phyloP scores from a whole-genome alignment of 2,113 vertebrate species.

The Grammomys surdaster region DNA sequence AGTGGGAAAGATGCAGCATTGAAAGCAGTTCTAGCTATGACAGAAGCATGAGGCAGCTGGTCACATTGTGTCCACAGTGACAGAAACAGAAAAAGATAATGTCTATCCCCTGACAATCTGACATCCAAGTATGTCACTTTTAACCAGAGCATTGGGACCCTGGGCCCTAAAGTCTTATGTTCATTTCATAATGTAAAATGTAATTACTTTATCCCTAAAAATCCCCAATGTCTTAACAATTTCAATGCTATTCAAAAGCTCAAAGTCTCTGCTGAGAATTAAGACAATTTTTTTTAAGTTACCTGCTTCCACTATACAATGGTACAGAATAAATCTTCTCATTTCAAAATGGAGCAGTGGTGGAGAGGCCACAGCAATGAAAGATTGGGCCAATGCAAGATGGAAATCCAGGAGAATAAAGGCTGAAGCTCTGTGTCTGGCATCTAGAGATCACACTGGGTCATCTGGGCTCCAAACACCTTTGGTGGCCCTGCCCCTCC shows the following conservation, averaged over 20 bases:
- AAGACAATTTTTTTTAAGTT: not conserved
- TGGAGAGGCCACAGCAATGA: not conserved
- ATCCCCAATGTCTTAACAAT: not conserved
- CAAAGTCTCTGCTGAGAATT: not conserved
- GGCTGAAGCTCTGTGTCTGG: not conserved
- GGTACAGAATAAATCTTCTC: not conserved
- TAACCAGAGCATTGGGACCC: not conserved
- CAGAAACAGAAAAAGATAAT: not conserved
- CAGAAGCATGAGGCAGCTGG: not conserved
- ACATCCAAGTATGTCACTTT: not conserved
- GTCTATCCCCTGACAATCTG: not conserved
- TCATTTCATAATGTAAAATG: not conserved
- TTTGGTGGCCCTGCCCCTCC: not conserved
- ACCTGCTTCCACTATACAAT: not conserved
- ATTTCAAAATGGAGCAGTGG: not conserved
- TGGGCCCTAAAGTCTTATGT: not conserved
- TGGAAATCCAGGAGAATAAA: not conserved
- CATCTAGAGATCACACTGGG: not conserved
- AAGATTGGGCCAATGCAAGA: not conserved
- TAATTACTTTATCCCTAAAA: not conserved
- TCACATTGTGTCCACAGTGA: not conserved
- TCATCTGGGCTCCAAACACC: not conserved
- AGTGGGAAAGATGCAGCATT: not conserved
- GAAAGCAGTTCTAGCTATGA: not conserved
- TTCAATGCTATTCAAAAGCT: not conserved